A percentile compares a stretch with the other conserved stretches of the same genome.
phyloP scores from a whole-genome alignment of 2,113 vertebrate species.

The Pangasianodon gigas region DNA sequence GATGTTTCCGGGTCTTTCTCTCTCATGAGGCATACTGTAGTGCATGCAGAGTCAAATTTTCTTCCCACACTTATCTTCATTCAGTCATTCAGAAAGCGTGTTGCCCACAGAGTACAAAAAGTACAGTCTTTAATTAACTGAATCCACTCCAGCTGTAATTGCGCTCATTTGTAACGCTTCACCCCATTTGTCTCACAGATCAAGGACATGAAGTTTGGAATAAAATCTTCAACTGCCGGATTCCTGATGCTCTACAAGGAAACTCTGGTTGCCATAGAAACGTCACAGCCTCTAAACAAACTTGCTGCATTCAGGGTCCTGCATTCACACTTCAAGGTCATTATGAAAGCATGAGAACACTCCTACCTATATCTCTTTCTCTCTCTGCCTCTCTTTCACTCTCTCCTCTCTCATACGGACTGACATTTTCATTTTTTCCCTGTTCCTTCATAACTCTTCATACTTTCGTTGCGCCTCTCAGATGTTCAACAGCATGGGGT shows the following conservation, averaged over 20 bases:
- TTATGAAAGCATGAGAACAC: conserved; percentile 30
- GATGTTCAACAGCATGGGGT: not conserved
- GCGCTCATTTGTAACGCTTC: not conserved
- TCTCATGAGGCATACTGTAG: not conserved
- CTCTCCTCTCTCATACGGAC: not conserved
- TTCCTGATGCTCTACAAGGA: conserved; percentile 23
- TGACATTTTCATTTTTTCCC: not conserved
- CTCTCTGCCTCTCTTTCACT: conserved; percentile 5
- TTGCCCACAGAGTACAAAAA: not conserved
- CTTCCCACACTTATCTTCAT: not conserved
- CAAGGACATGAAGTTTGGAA: conserved; percentile 27
- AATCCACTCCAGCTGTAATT: not conserved
- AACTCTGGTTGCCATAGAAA: conserved; percentile 56
- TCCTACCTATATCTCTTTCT: conserved; percentile 31
- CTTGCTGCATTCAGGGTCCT: conserved; percentile 34
- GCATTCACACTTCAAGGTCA: conserved; percentile 56
- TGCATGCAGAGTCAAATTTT: not conserved
- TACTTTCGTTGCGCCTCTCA: not conserved
- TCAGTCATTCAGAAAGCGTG: not conserved
- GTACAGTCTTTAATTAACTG: not conserved
- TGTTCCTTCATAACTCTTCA: not conserved
- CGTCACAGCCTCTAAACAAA: conserved; percentile 48
- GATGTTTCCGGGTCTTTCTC: not conserved
- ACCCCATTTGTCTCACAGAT: conserved; percentile 23
- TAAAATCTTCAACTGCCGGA: conserved; percentile 30